These are phyloP conservation scores for Mesorhabditis belari DNA, from an alignment of 2,888 invertebrate genomes.

Conservation along the genomic window DNA sequence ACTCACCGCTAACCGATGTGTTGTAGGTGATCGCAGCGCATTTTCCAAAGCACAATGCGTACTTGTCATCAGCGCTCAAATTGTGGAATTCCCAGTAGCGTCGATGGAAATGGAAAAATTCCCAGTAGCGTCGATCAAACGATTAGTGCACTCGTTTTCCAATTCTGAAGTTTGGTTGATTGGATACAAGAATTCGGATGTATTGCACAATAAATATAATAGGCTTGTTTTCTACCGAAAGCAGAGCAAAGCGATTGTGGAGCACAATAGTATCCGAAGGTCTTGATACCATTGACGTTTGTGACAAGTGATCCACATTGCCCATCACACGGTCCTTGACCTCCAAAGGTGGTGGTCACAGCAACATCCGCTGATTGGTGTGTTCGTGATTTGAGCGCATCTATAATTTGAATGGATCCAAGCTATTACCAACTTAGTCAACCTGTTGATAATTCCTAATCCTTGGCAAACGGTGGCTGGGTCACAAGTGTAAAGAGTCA, in stretches of 20 bases:
- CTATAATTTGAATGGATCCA: no score
- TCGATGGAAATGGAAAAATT: no score
- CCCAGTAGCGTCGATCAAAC: no score
- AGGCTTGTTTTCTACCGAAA: no score
- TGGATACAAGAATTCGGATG: no score
- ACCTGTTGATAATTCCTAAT: constrained; percentile 20
- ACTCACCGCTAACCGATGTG: constrained; percentile 1
- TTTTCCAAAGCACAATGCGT: constrained; percentile 10
- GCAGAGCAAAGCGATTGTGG: not conserved
- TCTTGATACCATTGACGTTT: not conserved
- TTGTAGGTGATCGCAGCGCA: constrained; percentile 11
- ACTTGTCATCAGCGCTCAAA: constrained; percentile 26
- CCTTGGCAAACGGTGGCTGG: constrained; percentile 21
- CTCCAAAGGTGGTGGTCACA: constrained; percentile 6
- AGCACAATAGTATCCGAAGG: not conserved
- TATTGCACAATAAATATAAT: no score
- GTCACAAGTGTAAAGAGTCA: constrained; percentile 23
- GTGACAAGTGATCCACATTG: not conserved
- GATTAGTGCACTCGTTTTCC: no score
- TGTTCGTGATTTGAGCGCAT: constrained; percentile 18
- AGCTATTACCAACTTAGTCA: not conserved
- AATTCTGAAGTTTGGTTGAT: no score
- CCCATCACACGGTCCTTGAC: constrained; percentile 6
- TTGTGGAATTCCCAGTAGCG: constrained; percentile 28
- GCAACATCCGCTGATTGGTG: constrained; percentile 1